Evolutionary conservation across 2,797 vertebrate species (phyloP), one percentile per base, ranked within the genome.

Genomic region (Tachyglossus aculeatus): DNA sequence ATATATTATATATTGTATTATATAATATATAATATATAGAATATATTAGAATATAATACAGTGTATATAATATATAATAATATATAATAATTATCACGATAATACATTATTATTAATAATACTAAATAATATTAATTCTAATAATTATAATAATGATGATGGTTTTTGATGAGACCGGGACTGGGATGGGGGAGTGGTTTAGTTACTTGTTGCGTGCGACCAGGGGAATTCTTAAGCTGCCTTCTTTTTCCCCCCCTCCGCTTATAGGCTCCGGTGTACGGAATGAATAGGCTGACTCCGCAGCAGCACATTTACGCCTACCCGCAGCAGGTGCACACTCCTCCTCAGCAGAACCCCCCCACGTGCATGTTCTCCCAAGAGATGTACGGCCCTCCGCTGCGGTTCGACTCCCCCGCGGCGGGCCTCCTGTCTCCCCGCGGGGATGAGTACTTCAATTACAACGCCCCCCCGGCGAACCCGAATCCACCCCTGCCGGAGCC

Each of bases 311-410:
- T 99, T 86, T 99, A 98, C 77, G 89, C 93, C 29, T 98, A 96
- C 82, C 94, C 96, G 59, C 96, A 94, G 41, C 93, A 96, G 4
- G 95, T 96, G 74, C 96, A 97, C 77, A 99, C 97, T 0, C 96
- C 97, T 44, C 97, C 98, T 66, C 85, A 96, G 71, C 98, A 96
- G 80, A 95, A 92, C 59, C 91, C 95, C 13, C 93, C 95, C 38
- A 66, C 94, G n/a, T 96, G 96, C 89, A 95, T 98, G 83, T 99
- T 97, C 88, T 93, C 97, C 67, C 98, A 98, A 85, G 97, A 95
- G 41, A 95, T 95, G 54, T 99, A 97, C 48, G 91, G 94, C 51
- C 79, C 93, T 32, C 92, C 96, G 1, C 86, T 98, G 32, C 95
- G 96, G 31, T 99, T 98, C 84, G 97, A 99, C 74, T 96, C 96